Evolutionary conservation across 2,113 vertebrate genomes (phyloP), one percentile per base, ranked within the genome.

Genomic region (Ceuthmochares aereus): DNA sequence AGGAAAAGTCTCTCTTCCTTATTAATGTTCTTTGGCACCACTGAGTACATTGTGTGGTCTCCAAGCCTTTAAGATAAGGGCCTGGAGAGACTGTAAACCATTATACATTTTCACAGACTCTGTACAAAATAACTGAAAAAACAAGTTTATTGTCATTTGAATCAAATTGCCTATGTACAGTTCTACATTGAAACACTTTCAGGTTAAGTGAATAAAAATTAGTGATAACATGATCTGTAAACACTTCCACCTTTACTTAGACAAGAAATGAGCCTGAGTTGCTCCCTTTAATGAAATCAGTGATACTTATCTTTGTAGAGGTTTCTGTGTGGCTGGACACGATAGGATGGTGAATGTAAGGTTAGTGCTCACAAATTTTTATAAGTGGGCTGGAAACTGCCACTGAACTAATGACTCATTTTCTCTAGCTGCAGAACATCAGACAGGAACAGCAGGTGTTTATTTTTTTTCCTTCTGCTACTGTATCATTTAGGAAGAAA

Each of bases 381-480:
- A 23, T 70, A 92, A 96, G 95, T 96, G 89, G 93, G 96, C 51
- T 95, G 77, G 70, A 86, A 96, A 67, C 74, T 80, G 87, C 81
- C 59, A 59, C 42, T 96, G 94, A 94, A 95, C 91, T 95, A 91
- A 89, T 96, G 96, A 97, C 81, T 97, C 87, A 96, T 94, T 94
- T 91, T 96, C 58, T 93, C 74, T 93, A 84, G 52, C 84, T 92
- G 70, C 70, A 89, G 74, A 96, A 91, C 84, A 87, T 11, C n/a
- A 92, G 85, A 80, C 42, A 86, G 62, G 40, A 95, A 97, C 96
- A 97, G 96, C 89, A 96, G 96, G 90, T 96, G 94, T 92, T 96
- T 84, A 22, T 66, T 40, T 83, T 90, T 85, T 89, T 74, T 13
- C 55, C 74, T 95, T 87, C 92, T 95, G 74, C 70, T 94, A 77